Base-by-base conservation (phyloP, 2,888 invertebrate genomes). In the Clusia tigrina region DNA sequence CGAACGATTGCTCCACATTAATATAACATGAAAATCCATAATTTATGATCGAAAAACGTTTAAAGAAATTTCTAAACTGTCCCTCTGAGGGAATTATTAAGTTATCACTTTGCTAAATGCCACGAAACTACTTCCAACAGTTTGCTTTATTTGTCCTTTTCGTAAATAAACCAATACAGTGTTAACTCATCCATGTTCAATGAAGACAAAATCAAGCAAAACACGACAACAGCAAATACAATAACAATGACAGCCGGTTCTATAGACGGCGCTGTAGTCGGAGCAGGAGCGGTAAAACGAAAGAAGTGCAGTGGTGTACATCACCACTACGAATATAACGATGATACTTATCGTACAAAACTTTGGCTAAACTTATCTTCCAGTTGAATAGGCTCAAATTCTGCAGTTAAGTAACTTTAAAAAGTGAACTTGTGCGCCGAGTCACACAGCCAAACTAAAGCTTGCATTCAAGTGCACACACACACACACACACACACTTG, bases 331-430 rank as follows among this genome's bases (percentile, higher is more conserved):
- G 18, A 48, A 48, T 42, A 53, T 24, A 53, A 62, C 60, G 61
- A 67, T 64, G 65, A 66, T 67, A 66, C 66, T 68, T 69, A 69
- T 69, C 69, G 59, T 63, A 25, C 54, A 63, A 71, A 71, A 67
- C 65, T 68, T 67, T 60, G 63, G 67, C 67, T 68, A 63, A 70
- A 71, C 67, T 71, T 69, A 66, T 70, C 68, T 71, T 70, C 68
- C 70, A 69, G 67, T 71, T 68, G 71, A 71, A 67, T 71, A 70
- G 67, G 68, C 68, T 67, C 66, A 65, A 69, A 70, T 71, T 67
- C 68, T 67, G 68, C 71, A 68, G 65, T 65, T 66, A 67, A 71
- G 64, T 63, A 64, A 65, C 56, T 67, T 68, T 63, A 17, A 60
- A 46, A 68, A 69, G 65, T 66, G 66, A 64, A 69, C 65, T 67